Evolutionary conservation across 2,888 invertebrate species (phyloP).

Genomic region (Apoderus coryli): DNA sequence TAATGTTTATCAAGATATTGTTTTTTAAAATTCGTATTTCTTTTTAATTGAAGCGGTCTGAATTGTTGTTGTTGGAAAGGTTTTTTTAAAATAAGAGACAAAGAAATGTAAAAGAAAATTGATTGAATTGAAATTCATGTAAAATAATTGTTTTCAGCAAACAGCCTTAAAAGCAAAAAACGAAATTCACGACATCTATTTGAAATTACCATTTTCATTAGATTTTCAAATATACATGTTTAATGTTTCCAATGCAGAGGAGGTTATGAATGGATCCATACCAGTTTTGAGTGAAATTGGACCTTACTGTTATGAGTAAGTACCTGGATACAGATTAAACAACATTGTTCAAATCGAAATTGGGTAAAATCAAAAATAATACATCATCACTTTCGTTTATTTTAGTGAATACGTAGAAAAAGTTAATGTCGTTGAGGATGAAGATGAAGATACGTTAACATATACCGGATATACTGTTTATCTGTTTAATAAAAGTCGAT

Average conservation of each 20-base stretch:
- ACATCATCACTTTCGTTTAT: too few species aligned
- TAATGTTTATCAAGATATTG: too few species aligned
- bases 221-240: slow-evolving; percentile 34
- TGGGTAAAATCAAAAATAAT: too few species aligned
- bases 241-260: slow-evolving; percentile 34
- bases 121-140: too few species aligned
- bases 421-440: slow-evolving; percentile 57
- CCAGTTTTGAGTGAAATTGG: slow-evolving; percentile 34
- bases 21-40: too few species aligned
- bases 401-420: slow-evolving; percentile 70
- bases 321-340: too few species aligned
- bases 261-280: slow-evolving; percentile 28
- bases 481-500: slow-evolving; percentile 52
- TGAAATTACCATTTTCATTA: slow-evolving; percentile 33
- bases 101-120: slow-evolving; percentile 1
- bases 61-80: too few species aligned
- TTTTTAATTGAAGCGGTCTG: too few species aligned
- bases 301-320: slow-evolving; percentile 35
- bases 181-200: slow-evolving; percentile 22
- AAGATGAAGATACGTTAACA: slow-evolving; percentile 56
- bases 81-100: too few species aligned
- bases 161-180: slow-evolving; percentile 21
- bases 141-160: slow-evolving; percentile 24
- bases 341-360: too few species aligned
- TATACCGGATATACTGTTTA: slow-evolving; percentile 54